Evolutionary conservation across 1,140 invertebrate genomes (phyloP).

Genomic region (Philotrypesis tridentata): DNA sequence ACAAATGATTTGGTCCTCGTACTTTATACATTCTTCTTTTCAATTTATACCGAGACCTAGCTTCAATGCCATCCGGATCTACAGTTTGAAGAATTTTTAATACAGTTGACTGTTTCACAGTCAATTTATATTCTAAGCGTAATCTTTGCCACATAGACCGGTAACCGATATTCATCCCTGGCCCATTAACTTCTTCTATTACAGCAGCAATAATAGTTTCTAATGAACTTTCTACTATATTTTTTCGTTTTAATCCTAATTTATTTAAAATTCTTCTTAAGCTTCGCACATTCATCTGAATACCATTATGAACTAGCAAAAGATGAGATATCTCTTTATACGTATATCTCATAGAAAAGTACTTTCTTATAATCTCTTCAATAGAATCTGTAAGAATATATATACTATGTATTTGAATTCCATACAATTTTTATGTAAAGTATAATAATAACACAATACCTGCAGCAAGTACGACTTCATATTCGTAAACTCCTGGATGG

Average conservation of each 20-base stretch:
- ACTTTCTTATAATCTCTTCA: too few species aligned
- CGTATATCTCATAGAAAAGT: not conserved
- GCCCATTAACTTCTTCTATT: not conserved
- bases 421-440: too few species aligned
- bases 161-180: not conserved
- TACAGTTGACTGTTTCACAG: not conserved
- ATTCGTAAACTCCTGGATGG: too few species aligned
- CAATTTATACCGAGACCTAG: not conserved
- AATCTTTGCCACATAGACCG: not conserved
- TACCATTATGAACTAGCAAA: not conserved
- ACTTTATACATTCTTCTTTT: slow-evolving; percentile 47
- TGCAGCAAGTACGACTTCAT: too few species aligned
- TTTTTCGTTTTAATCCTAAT: too few species aligned
- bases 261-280: not conserved
- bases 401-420: too few species aligned
- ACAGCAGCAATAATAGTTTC: not conserved
- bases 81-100: not conserved
- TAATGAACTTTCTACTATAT: not conserved
- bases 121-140: not conserved
- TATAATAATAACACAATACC: too few species aligned
- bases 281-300: not conserved
- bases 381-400: too few species aligned
- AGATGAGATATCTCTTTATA: not conserved
- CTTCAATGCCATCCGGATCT: not conserved
- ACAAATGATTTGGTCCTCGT: slow-evolving; percentile 58